Base-by-base conservation (phyloP, 64 coral and sea anemone genomes). In the Stylophora pistillata region DNA sequence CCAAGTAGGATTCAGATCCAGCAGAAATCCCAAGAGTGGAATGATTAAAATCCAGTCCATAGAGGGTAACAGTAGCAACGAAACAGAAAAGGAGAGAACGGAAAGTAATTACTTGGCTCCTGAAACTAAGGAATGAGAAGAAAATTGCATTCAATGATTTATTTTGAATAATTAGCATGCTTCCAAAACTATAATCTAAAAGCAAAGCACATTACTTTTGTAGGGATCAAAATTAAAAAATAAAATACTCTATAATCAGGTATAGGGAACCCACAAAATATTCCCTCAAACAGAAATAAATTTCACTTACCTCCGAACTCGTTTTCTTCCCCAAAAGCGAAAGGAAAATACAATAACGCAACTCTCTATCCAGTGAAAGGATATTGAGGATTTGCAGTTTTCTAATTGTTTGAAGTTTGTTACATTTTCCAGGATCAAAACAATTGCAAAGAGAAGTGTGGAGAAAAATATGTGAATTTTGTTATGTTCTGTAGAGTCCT, bases 361-460 rank as follows among this genome's bases (percentile, higher is more conserved):
- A 47, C 80, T 84, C 34, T 84, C 60, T 21, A 84, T 53, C 80
- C 80, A 84, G 62, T 69, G 53, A 34, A 84, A 84, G 13, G 58
- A 64, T 9, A 84, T 52, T 1, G 32, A 68, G 2, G 80, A 20
- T 11, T 84, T 31, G 21, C 60, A 70, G 65, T 27, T 20, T 0
- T 47, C 27, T 16, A 69, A 70, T 12, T 52, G 20, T 84, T 17
- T 68, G 37, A 84, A 84, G 16, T 69, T 60, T 69, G 25, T 69
- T 27, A 84, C 52, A 62, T 65, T 84, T 34, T 84, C 80, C 23
- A 70, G 10, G 13, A 84, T 62, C n/a, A 69, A 69, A 21, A 69
- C 58, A 47, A n/a, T 3, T 5, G 30, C 61, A 84, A 69, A 84
- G 5, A 84, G 59, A 6, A 70, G 13, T 13, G 80, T 84, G 21